Evolutionary conservation across 2,113 vertebrate genomes (phyloP), one percentile per base, ranked within the genome.

Genomic region (Labeo catla): DNA sequence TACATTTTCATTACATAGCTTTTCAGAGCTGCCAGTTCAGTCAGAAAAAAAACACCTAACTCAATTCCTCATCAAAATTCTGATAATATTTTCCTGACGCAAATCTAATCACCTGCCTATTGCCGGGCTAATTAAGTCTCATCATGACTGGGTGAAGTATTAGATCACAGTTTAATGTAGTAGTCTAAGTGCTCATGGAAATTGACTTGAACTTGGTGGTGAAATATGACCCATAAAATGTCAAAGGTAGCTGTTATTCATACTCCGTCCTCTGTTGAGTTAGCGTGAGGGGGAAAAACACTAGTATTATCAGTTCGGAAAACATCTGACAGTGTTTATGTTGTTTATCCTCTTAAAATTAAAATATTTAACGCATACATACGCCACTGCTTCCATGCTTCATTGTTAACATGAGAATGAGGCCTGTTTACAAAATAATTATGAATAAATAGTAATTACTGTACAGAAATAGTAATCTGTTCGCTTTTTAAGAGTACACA

Each of bases 31-130:
- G 93, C 93, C 80, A 91, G 86, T 66, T 86, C 88, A 85, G 92
- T 93, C 91, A 90, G 63, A 89, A 78, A 78, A 91, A 89, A 91
- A 85, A 59, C 90, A 93, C 89, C 86, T 93, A 95, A 96, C 95
- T 94, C 89, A 94, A 96, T 96, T 95, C 94, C 92, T 86, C 86
- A 70, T 5, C 47, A 90, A 91, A 93, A 91, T 90, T 89, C 90
- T 81, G 89, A 89, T 89, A 19, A 91, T 93, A 92, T 91, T 90
- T 92, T 90, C 92, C 93, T 91, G 89, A 92, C 91, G 90, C 91
- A 0, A 89, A 87, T 90, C 93, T 92, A 91, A 93, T 89, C 87
- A 86, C 81, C 73, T 81, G 84, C 87, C 81, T 90, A 84, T 87
- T 89, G 89, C 77, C 83, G 15, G 68, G 85, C 84, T 86, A 90